Base-by-base conservation (phyloP, 2,888 invertebrate species). In the Epistrophe grossulariae region DNA sequence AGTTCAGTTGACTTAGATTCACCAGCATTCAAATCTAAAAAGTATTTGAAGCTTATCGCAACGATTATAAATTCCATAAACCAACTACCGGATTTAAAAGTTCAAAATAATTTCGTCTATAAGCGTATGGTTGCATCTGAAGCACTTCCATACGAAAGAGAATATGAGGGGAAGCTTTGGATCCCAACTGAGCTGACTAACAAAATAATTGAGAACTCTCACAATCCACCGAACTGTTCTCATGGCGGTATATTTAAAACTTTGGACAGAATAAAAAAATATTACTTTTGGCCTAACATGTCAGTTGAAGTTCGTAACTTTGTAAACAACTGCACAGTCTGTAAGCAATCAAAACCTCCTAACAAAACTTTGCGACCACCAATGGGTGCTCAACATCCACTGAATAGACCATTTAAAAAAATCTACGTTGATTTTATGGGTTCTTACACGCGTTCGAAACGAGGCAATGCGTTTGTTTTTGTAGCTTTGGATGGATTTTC, bases 391-490 rank as follows among this genome's bases (percentile, higher is more conserved):
- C 9, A 13, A 3, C 24, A 52, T 15, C 6, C 9, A 2, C 2
- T 13, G n/a, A 19, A 28, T 6, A n/a, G 52, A 13, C 52, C 52
- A 4, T 57, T 57, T n/a, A 31, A 57, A 31, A 57, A 57, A 15
- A 4, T 31, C 5, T 57, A 35, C 4, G 9, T 19, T 6, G 10
- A 48, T 19, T 48, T 48, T 17, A 19, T 48, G 15, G 48, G 48
- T 48, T 35, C 57, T 0, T 57, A 57, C 11, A 9, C 17, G 4
- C 24, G 57, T 4, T 57, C 40, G 10, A 57, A 57, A 43, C 13
- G n/a, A 19, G 57, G 71, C 1, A 71, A 71, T 2, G 10, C 57
- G 0, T 57, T 28, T n/a, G 43, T 71, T 19, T 70, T 55, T 55
- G 38, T 70, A 0, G 52, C 40, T 7, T n/a, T 70, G 2, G 70